Percentiles rank a stretch among this genome's conserved stretches.
These are phyloP conservation scores for Polyommatus iphigenia DNA, from an alignment of 2,888 invertebrate genomes.

Conservation along the genomic window DNA sequence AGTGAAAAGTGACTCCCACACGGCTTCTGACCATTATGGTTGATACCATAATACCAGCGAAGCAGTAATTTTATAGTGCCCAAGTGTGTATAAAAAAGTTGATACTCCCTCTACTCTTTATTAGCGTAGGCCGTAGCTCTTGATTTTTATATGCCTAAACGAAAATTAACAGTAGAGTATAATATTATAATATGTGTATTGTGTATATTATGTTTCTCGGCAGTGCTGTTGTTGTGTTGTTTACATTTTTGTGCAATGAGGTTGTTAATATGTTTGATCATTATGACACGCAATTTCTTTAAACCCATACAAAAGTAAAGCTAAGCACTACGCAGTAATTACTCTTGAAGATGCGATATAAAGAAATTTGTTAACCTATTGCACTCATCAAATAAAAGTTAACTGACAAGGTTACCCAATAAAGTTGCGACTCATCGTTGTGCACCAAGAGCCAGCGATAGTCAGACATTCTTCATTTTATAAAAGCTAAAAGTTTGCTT, in stretches of 20 bases:
- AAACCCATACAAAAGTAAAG: background rate
- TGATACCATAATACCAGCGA: too few relatives aligned
- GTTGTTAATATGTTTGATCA: background rate
- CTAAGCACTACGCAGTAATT: slow-evolving; percentile 2
- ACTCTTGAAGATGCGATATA: background rate
- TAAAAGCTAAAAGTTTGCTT: too few relatives aligned
- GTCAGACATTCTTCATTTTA: too few relatives aligned
- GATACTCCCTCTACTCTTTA: too few relatives aligned
- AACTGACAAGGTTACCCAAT: slow-evolving; percentile 4
- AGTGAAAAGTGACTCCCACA: too few relatives aligned
- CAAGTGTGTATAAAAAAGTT: too few relatives aligned
- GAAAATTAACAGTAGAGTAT: too few relatives aligned
- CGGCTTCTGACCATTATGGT: too few relatives aligned
- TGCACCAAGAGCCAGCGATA: background rate
- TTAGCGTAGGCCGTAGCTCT: too few relatives aligned
- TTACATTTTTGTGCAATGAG: background rate
- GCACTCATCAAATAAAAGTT: slow-evolving; percentile 4
- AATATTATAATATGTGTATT: too few relatives aligned
- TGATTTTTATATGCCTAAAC: too few relatives aligned
- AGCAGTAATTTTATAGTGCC: too few relatives aligned
- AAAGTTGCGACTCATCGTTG: background rate
- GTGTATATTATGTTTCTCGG: background rate
- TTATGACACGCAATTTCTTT: background rate
- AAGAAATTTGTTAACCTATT: slow-evolving; percentile 3
- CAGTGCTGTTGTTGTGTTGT: background rate